Conservation (phyloP, 2,113 vertebrate genomes). For the Amphiprion ocellaris region DNA sequence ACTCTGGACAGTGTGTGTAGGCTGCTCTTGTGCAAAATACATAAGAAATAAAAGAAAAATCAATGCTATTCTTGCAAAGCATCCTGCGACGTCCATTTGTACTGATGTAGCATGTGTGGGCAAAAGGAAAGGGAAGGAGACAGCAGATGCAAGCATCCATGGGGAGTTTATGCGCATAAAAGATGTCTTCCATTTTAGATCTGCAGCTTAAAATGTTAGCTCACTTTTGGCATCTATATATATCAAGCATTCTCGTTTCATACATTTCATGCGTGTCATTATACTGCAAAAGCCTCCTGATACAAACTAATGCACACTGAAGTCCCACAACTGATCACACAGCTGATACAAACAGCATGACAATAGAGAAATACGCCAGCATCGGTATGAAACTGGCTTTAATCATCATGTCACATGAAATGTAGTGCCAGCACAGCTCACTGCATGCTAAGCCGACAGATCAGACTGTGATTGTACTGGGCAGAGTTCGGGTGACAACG, state of each 20-base stretch:
- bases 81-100: too few relatives aligned
- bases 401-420: neutral
- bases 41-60: too few relatives aligned
- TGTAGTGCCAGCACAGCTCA: neutral
- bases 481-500: conserved; percentile 4
- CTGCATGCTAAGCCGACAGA: neutral
- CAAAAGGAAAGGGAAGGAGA: too few relatives aligned
- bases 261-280: neutral
- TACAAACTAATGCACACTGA: neutral
- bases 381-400: neutral
- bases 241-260: neutral
- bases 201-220: too few relatives aligned
- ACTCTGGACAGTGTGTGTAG: too few relatives aligned
- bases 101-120: too few relatives aligned
- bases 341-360: neutral
- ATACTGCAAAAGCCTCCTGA: neutral
- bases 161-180: too few relatives aligned
- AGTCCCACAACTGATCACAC: neutral
- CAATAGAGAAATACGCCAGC: neutral
- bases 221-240: too few relatives aligned
- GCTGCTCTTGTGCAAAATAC: too few relatives aligned
- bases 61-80: too few relatives aligned
- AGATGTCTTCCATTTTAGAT: too few relatives aligned
- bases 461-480: neutral
- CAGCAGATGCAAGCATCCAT: too few relatives aligned